Conservation (phyloP, 2,113 vertebrate species). For the Ivindomyrus marchei region DNA sequence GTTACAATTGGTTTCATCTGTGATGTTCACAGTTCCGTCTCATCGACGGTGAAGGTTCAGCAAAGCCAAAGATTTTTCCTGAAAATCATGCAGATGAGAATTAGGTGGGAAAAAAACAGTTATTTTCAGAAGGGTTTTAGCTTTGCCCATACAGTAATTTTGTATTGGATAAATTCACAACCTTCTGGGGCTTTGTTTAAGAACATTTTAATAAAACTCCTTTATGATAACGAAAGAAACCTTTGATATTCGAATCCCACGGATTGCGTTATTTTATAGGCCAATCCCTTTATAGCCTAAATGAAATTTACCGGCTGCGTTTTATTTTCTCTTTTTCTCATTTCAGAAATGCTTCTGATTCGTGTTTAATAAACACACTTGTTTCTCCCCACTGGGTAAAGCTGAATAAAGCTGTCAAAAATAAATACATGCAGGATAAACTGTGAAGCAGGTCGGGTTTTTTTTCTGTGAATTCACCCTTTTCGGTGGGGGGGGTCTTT, state of each 20-base stretch:
- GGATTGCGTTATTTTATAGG: neutral
- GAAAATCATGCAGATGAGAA: neutral
- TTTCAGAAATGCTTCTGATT: neutral
- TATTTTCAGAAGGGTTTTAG: neutral
- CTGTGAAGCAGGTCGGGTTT: neutral
- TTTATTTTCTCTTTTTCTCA: neutral
- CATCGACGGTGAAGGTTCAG: neutral
- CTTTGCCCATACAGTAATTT: neutral
- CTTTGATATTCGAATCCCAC: neutral
- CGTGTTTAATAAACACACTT: neutral
- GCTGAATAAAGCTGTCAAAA: neutral
- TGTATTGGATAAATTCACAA: neutral
- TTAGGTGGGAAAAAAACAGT: neutral
- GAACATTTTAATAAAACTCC: neutral
- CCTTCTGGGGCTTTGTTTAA: neutral
- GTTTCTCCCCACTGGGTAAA: neutral
- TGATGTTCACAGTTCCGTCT: neutral
- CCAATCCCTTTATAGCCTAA: neutral
- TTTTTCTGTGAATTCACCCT: neutral
- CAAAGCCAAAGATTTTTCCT: neutral
- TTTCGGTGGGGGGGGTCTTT: neutral
- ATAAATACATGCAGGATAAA: neutral
- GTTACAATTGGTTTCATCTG: neutral
- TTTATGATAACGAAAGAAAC: neutral
- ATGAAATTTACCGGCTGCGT: neutral